Base-by-base conservation (phyloP, 2,797 vertebrate genomes). In the Furcifer pardalis region DNA sequence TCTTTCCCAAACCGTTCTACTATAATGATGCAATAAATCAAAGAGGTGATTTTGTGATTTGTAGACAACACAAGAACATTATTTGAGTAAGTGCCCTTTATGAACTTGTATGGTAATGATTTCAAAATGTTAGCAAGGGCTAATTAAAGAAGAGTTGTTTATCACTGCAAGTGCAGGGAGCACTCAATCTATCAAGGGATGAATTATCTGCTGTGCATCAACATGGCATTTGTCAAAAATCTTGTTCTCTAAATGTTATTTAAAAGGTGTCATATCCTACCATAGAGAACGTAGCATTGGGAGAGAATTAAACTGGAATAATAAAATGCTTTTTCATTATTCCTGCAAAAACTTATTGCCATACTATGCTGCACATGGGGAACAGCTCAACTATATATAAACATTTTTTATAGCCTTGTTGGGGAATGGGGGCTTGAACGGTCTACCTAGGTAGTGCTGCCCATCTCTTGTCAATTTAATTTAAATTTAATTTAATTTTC, bases 71-170 rank as follows among this genome's bases (percentile, higher is more conserved):
- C 5, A 2, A 1, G 79, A 73, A 84, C 40, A 72, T 79, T 83
- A 35, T 60, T 72, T 88, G 86, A 79, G 85, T 89, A 49, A 52
- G 4, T 65, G 27, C 79, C 81, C 81, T 87, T 76, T 76, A 10
- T 12, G 21, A 17, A 80, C 76, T 25, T 86, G 68, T 83, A 72
- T 77, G 74, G 0, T 32, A 0, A 77, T 81, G 83, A 73, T 89
- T 86, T 73, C 88, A 89, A 89, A 77, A 63, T 65, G 46, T 87
- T 46, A 81, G 62, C 1, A 85, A 77, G 66, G 85, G 30, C 79
- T 32, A 0, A 72, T n/a, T 78, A 44, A n/a, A 0, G 6, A 82
- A 59, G 32, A 82, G 81, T 63, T 42, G 21, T 79, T 83, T 32
- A 73, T 37, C 37, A 81, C 40, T 79, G 84, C 32, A 1, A 73